Evolutionary conservation across 2,797 vertebrate species (phyloP).

Genomic region (Anabacerthia variegaticeps): DNA sequence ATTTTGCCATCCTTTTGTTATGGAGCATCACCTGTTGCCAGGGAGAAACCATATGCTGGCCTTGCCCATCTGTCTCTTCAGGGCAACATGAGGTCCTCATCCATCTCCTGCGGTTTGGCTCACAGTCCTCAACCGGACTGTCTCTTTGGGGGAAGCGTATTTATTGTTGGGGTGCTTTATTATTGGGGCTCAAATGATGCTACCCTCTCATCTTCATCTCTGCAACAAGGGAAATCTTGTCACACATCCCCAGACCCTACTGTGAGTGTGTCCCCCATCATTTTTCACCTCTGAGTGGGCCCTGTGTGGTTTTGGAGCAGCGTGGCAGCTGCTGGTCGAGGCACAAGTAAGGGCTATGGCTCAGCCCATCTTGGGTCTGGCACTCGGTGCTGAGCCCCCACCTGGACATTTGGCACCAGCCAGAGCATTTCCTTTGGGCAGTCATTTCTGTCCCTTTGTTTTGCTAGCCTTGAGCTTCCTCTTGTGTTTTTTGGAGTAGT

Average conservation of each 20-base stretch:
- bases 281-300: background rate
- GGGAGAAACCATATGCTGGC: background rate
- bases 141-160: fast-evolving
- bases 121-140: background rate
- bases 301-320: background rate
- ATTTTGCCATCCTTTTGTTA: background rate
- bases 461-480: slow-evolving; percentile 22
- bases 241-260: background rate
- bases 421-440: background rate
- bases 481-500: slow-evolving; percentile 8
- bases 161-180: background rate
- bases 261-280: fast-evolving
- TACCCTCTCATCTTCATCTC: background rate
- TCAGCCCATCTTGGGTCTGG: background rate
- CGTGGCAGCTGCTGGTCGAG: fast-evolving
- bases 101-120: background rate
- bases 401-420: background rate
- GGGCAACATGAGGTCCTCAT: background rate
- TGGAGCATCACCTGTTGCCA: background rate
- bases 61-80: background rate
- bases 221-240: background rate
- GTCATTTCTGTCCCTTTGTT: slow-evolving; percentile 15
- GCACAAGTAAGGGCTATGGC: background rate
- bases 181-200: no score
- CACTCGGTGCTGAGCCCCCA: fast-evolving